Evolutionary conservation across 2,888 invertebrate genomes (phyloP).

Genomic region (Unio delphinus): DNA sequence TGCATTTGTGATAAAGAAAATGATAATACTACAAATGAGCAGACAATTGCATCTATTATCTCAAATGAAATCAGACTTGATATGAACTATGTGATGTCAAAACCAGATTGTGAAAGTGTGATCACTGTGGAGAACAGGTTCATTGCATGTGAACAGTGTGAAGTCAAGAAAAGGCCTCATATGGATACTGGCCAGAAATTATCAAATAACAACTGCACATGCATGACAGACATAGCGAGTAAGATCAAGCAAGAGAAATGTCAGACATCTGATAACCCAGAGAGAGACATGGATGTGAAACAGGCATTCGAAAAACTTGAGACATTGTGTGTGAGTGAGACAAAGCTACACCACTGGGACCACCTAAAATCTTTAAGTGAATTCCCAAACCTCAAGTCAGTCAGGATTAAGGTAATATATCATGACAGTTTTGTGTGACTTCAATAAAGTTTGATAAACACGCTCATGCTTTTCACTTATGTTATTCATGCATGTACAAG

Average conservation of each 20-base stretch:
- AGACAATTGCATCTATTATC: no score
- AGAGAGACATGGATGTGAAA: conserved; percentile 1
- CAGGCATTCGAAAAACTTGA: conserved; percentile 46
- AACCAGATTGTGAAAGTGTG: no score
- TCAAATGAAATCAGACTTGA: no score
- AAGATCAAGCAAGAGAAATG: neutral
- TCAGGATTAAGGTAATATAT: conserved; percentile 53
- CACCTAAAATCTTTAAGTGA: conserved; percentile 46
- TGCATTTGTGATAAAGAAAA: no score
- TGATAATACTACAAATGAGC: no score
- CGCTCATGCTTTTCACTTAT: no score
- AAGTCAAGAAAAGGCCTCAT: no score
- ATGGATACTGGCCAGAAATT: neutral
- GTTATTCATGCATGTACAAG: no score
- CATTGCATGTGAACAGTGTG: no score
- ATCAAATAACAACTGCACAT: neutral
- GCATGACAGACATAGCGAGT: neutral
- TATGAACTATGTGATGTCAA: no score
- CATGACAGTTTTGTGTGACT: neutral
- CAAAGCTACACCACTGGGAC: conserved; percentile 47
- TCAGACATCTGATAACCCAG: conserved; percentile 3
- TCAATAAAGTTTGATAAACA: no score
- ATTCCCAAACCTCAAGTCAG: conserved; percentile 51
- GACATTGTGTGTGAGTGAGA: conserved; percentile 58
- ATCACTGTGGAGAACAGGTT: no score